Percentiles rank a stretch among this genome's conserved stretches.
Evolutionary conservation across 2,113 vertebrate genomes (phyloP).

Genomic region (Gymnocephalus cernua): DNA sequence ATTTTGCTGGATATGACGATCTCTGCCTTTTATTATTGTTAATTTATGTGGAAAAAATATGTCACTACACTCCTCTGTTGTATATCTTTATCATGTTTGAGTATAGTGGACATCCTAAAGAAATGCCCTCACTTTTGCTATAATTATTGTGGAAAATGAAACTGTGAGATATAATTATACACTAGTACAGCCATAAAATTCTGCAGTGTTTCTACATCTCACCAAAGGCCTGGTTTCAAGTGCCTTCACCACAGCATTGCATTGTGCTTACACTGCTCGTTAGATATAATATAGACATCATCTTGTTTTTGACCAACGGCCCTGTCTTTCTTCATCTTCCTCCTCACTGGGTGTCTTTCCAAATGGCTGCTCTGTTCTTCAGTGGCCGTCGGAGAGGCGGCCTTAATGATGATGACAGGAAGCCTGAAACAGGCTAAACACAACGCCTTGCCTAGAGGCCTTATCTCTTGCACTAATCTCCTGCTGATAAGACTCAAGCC

Average conservation of each 20-base stretch:
- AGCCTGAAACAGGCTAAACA: slow-evolving; percentile 78
- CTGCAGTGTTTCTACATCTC: neutral
- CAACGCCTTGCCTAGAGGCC: slow-evolving; percentile 74
- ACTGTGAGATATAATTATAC: slow-evolving; percentile 2
- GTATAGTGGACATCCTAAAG: neutral
- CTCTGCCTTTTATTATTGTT: neutral
- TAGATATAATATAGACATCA: slow-evolving; percentile 55
- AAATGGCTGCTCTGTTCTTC: slow-evolving; percentile 75
- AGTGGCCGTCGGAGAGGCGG: slow-evolving; percentile 64
- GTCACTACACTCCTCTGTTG: neutral
- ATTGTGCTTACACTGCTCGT: slow-evolving; percentile 48
- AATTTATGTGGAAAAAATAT: neutral
- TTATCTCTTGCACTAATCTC: slow-evolving; percentile 77
- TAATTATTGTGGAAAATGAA: slow-evolving; percentile 27
- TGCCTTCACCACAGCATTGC: slow-evolving; percentile 20
- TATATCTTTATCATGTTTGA: slow-evolving; percentile 5
- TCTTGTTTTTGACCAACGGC: slow-evolving; percentile 60
- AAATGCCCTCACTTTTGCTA: slow-evolving; percentile 1
- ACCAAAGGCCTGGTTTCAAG: slow-evolving; percentile 5
- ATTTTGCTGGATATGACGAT: neutral
- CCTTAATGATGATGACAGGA: slow-evolving; percentile 85
- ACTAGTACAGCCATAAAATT: neutral
- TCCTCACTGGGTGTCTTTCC: slow-evolving; percentile 66
- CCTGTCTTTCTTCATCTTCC: slow-evolving; percentile 69
- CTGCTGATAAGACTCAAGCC: slow-evolving; percentile 75